These are phyloP conservation scores for Phodopus roborovskii DNA, from an alignment of 2,113 vertebrate species.

Conservation along the genomic window DNA sequence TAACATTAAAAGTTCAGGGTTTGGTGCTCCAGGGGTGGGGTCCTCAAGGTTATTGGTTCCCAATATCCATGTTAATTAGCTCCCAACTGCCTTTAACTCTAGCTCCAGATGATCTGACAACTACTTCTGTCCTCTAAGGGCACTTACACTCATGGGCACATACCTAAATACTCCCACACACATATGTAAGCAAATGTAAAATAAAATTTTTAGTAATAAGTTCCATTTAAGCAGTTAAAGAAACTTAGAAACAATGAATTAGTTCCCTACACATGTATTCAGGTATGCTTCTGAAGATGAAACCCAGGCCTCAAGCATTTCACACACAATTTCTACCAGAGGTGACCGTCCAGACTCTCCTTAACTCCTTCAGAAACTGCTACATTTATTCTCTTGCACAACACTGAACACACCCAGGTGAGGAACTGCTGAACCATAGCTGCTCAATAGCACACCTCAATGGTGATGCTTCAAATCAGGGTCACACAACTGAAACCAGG, in stretches of 20 bases:
- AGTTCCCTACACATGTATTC: background rate
- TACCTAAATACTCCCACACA: background rate
- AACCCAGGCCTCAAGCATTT: too few relatives aligned
- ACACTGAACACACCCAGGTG: background rate
- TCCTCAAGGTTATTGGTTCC: background rate
- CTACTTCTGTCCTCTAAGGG: background rate
- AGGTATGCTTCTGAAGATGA: background rate
- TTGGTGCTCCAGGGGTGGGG: background rate
- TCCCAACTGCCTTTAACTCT: background rate
- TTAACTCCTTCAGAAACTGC: background rate
- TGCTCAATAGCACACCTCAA: background rate
- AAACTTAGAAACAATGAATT: background rate
- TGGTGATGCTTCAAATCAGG: background rate
- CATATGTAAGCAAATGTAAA: background rate
- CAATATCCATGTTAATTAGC: background rate
- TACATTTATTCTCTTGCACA: background rate
- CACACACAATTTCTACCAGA: background rate
- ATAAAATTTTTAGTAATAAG: background rate
- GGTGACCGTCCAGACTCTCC: background rate
- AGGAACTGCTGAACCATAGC: too few relatives aligned
- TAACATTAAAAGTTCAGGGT: background rate
- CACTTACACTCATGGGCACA: background rate
- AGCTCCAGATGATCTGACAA: background rate
- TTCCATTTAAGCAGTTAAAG: background rate
- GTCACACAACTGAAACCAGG: background rate